Percentiles rank a stretch among this genome's conserved stretches.
These are phyloP conservation scores for Smutsia gigantea DNA, from an alignment of 2,797 vertebrate genomes.

Conservation along the genomic window DNA sequence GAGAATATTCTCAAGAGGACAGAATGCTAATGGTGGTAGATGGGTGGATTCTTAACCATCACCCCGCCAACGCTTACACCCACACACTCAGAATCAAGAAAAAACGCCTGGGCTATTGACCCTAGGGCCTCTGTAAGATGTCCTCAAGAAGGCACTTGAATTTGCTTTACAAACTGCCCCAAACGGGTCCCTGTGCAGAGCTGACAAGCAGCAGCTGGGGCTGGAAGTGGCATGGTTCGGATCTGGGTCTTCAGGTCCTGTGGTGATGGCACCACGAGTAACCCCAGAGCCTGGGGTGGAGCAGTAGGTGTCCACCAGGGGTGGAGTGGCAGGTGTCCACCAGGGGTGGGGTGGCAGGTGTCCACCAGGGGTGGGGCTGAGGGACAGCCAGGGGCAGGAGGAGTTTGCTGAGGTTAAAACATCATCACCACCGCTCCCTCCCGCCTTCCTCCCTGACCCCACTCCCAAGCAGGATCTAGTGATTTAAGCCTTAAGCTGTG, in stretches of 20 bases:
- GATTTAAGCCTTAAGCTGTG: constrained; percentile 23
- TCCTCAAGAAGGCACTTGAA: constrained; percentile 64
- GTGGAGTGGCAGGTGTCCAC: neutral
- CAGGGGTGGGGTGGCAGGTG: accelerated
- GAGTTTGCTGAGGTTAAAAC: neutral
- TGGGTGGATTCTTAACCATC: neutral
- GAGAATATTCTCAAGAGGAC: neutral
- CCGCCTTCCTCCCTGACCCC: neutral
- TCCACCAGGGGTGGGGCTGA: accelerated
- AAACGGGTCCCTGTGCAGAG: neutral
- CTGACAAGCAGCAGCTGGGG: neutral
- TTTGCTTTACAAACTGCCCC: neutral
- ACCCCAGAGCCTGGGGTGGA: neutral
- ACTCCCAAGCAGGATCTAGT: neutral
- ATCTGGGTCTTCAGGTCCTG: neutral
- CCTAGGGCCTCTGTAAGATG: neutral
- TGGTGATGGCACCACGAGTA: accelerated
- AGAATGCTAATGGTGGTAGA: neutral
- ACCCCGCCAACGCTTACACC: accelerated
- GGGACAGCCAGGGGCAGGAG: neutral
- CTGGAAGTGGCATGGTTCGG: accelerated
- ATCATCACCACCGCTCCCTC: neutral
- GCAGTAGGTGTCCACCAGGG: accelerated
- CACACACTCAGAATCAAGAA: neutral
- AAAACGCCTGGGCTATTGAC: constrained; percentile 35